A percentile compares a stretch with the other conserved stretches of the same genome.
These are phyloP conservation scores for Argyresthia albistria DNA, from an alignment of 2,888 invertebrate genomes.

Conservation along the genomic window DNA sequence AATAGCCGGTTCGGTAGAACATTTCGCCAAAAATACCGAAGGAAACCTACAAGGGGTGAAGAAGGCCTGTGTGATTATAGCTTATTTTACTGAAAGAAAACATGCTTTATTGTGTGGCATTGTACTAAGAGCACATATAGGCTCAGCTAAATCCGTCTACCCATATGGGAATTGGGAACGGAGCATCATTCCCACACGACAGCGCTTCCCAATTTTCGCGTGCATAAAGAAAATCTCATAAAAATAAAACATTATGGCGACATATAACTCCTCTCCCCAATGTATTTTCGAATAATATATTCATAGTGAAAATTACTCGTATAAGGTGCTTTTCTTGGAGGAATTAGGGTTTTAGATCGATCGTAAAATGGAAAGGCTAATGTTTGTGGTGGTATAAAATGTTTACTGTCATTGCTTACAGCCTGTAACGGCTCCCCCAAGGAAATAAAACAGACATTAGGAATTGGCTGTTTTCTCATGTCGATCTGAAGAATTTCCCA, in stretches of 20 bases:
- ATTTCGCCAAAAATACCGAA: too few relatives aligned
- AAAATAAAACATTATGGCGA: conserved; percentile 17
- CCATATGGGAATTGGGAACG: too few relatives aligned
- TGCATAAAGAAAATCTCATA: conserved; percentile 14
- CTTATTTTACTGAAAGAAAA: too few relatives aligned
- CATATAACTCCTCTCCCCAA: neutral
- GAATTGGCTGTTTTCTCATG: neutral
- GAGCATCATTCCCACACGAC: too few relatives aligned
- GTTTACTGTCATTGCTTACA: neutral
- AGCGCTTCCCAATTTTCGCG: neutral
- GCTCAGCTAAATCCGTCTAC: too few relatives aligned
- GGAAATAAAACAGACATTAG: too few relatives aligned
- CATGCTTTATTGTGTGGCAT: too few relatives aligned
- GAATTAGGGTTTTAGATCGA: conserved; percentile 2
- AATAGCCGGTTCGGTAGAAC: too few relatives aligned
- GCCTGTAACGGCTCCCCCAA: too few relatives aligned
- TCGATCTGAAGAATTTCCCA: neutral
- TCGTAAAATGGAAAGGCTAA: neutral
- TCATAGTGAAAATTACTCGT: conserved; percentile 24
- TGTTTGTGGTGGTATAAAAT: neutral
- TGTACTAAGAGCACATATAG: too few relatives aligned
- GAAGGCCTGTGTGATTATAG: too few relatives aligned
- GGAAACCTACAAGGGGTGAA: too few relatives aligned
- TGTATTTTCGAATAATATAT: conserved; percentile 17
- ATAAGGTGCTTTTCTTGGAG: conserved; percentile 13